These are phyloP conservation scores for Zootermopsis nevadensis DNA, from an alignment of 2,888 invertebrate genomes.

Conservation along the genomic window DNA sequence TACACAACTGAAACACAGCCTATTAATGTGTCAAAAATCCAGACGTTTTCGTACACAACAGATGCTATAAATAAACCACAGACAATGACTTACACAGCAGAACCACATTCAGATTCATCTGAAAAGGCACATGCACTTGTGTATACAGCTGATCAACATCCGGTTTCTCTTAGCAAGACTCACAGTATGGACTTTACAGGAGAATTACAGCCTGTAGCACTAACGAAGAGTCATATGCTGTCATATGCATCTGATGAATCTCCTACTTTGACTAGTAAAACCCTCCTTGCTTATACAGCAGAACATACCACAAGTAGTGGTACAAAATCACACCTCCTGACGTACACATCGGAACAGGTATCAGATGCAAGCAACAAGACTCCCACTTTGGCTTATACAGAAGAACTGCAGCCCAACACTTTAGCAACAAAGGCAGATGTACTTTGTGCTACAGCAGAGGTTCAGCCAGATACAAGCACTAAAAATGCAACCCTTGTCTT, in stretches of 20 bases:
- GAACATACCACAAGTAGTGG: background rate
- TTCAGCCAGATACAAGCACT: conserved; percentile 1
- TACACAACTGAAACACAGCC: conserved; percentile 32
- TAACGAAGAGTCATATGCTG: conserved; percentile 28
- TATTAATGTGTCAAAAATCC: conserved; percentile 29
- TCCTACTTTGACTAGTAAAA: conserved; percentile 10
- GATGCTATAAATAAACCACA: conserved; percentile 33
- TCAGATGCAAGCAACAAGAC: conserved; percentile 8
- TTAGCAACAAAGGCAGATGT: background rate
- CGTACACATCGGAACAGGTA: conserved; percentile 19
- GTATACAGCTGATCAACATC: conserved; percentile 29
- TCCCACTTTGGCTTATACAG: background rate
- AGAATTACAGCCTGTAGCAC: conserved; percentile 35
- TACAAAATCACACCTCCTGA: conserved; percentile 23
- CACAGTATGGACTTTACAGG: conserved; percentile 10
- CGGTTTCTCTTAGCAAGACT: conserved; percentile 21
- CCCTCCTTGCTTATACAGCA: conserved; percentile 21
- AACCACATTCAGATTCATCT: conserved; percentile 28
- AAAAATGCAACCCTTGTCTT: conserved; percentile 16
- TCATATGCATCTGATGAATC: conserved; percentile 25
- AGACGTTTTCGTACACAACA: conserved; percentile 20
- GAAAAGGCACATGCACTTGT: conserved; percentile 36
- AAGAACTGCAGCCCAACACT: conserved; percentile 1
- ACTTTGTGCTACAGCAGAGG: background rate
- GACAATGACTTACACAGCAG: conserved; percentile 23